These are phyloP conservation scores for Acronicta alni DNA, from an alignment of 2,888 invertebrate species.

Conservation along the genomic window DNA sequence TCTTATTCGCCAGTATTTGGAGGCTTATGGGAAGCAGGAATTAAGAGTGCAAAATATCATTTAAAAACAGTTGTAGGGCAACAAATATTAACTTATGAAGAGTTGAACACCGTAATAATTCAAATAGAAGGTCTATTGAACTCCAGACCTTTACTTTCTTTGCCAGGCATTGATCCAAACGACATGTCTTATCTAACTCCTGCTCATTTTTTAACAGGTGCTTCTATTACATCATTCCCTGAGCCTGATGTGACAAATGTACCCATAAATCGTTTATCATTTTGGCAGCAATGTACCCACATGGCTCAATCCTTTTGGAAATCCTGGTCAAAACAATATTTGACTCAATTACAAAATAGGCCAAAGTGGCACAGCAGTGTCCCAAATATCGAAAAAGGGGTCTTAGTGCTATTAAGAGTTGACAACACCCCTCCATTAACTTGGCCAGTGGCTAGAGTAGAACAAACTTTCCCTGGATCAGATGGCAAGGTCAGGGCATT, in stretches of 20 bases:
- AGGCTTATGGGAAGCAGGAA: conserved; percentile 2
- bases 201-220: conserved; percentile 3
- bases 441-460: conserved; percentile 3
- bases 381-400: conserved; percentile 11
- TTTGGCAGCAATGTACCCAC: conserved; percentile 2
- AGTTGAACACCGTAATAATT: neutral
- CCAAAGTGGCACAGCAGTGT: conserved; percentile 8
- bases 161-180: neutral
- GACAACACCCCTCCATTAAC: conserved; percentile 10
- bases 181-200: neutral
- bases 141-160: neutral
- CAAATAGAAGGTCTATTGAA: conserved; percentile 3
- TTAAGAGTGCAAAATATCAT: neutral
- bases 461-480: conserved; percentile 13
- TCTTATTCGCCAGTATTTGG: neutral
- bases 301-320: conserved; percentile 1
- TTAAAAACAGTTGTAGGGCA: neutral
- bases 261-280: neutral
- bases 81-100: neutral
- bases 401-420: conserved; percentile 7
- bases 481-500: conserved; percentile 13
- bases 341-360: conserved; percentile 11
- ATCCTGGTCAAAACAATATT: conserved; percentile 12
- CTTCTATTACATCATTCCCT: conserved; percentile 4
- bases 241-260: conserved; percentile 2